These are phyloP conservation scores for Simalia tracyae DNA, from an alignment of 2,797 vertebrate species.

Conservation along the genomic window DNA sequence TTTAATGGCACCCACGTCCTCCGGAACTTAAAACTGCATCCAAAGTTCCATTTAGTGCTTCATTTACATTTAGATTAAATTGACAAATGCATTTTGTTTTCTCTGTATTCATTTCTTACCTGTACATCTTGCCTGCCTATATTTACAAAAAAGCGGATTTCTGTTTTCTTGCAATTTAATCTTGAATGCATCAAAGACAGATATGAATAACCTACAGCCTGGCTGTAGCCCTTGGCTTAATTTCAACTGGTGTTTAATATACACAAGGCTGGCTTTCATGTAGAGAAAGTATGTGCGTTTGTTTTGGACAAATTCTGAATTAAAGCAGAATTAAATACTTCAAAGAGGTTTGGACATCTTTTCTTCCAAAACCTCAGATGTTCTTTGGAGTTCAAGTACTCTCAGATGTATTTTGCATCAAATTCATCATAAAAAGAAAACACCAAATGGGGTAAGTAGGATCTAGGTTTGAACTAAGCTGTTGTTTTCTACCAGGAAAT, in stretches of 20 bases:
- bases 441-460: not conserved
- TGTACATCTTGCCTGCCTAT: not conserved
- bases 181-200: not conserved
- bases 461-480: not conserved
- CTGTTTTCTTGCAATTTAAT: constrained; percentile 1
- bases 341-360: not conserved
- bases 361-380: not conserved
- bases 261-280: not conserved
- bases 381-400: not conserved
- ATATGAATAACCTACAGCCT: not conserved
- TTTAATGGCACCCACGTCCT: not conserved
- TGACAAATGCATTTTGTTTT: not conserved
- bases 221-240: not conserved
- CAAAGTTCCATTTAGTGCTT: not conserved
- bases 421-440: not conserved
- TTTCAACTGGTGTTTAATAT: not conserved
- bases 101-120: not conserved
- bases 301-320: not conserved
- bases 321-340: not conserved
- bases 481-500: not conserved
- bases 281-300: not conserved
- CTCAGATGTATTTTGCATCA: not conserved
- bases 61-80: constrained; percentile 6
- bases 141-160: not conserved
- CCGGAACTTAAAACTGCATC: not conserved